phyloP scores from a whole-genome alignment of 2,113 vertebrate species.

The Hoplias malabaricus region DNA sequence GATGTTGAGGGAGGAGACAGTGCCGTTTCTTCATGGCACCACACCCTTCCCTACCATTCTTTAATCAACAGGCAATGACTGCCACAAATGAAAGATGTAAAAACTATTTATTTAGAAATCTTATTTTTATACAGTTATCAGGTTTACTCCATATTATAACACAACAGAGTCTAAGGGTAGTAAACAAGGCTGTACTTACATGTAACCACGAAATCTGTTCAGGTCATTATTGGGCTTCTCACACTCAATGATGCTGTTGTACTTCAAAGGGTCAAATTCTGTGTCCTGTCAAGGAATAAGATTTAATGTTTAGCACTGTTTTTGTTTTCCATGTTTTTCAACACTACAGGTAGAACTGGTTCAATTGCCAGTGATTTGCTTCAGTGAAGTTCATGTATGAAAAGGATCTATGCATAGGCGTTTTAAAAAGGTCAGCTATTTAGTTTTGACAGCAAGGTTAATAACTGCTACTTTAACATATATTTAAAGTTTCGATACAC shows the following conservation, averaged over 20 bases:
- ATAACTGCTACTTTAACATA: not conserved
- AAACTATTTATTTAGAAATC: too few relatives aligned
- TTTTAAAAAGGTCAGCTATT: not conserved
- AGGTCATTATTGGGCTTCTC: constrained; percentile 98
- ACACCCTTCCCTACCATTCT: too few relatives aligned
- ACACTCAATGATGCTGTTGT: constrained; percentile 93
- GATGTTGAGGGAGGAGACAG: too few relatives aligned
- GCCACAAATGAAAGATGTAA: too few relatives aligned
- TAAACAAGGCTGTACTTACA: constrained; percentile 80
- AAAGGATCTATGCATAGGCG: not conserved
- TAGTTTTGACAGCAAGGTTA: not conserved
- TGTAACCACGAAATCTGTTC: constrained; percentile 90
- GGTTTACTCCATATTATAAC: too few relatives aligned
- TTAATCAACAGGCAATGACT: too few relatives aligned
- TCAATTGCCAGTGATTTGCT: not conserved
- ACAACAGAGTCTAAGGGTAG: too few relatives aligned
- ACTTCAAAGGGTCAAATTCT: constrained; percentile 91
- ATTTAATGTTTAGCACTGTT: not conserved
- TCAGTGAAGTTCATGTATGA: not conserved
- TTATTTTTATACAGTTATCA: too few relatives aligned
- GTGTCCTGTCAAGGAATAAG: constrained; percentile 80
- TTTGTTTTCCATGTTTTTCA: too few relatives aligned
- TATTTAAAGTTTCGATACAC: not conserved
- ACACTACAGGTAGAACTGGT: not conserved
- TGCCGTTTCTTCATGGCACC: too few relatives aligned